Percentiles rank a stretch among this genome's conserved stretches.
phyloP scores from a whole-genome alignment of 2,797 vertebrate genomes.

The Gastrophryne carolinensis region DNA sequence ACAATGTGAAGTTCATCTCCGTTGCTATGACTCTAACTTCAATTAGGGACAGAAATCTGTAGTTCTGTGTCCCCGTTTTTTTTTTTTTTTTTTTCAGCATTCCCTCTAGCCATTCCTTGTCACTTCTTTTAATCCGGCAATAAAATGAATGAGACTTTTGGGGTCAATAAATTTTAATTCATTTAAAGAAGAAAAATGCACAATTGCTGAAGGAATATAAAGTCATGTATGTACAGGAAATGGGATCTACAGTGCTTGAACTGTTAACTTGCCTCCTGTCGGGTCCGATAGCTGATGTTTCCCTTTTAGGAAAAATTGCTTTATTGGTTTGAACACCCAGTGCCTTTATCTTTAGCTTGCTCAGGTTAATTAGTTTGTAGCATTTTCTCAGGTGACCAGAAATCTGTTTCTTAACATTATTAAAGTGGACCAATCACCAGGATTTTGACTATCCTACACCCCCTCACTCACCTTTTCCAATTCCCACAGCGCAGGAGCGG shows the following conservation, averaged over 20 bases:
- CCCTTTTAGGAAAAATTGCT: background rate
- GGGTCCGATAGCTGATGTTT: background rate
- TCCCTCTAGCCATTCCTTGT: background rate
- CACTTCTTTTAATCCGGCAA: background rate
- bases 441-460: too few relatives aligned
- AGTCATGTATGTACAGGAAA: slow-evolving; percentile 30
- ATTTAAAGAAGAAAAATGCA: slow-evolving; percentile 50
- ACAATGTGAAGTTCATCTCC: background rate
- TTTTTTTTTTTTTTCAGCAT: background rate
- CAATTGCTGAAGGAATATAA: slow-evolving; percentile 37
- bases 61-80: background rate
- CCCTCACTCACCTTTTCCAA: too few relatives aligned
- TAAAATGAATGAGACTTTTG: slow-evolving; percentile 24
- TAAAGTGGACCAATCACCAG: too few relatives aligned
- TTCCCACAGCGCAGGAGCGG: too few relatives aligned
- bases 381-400: slow-evolving; percentile 12
- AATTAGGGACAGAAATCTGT: background rate
- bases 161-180: slow-evolving; percentile 51
- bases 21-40: background rate
- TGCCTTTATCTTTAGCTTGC: background rate
- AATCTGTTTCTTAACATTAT: too few relatives aligned
- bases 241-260: background rate
- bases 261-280: slow-evolving; percentile 3
- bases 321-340: background rate
- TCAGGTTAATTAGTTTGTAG: background rate